Base-by-base conservation (phyloP, 2,888 invertebrate species). In the Schizaphis graminum region DNA sequence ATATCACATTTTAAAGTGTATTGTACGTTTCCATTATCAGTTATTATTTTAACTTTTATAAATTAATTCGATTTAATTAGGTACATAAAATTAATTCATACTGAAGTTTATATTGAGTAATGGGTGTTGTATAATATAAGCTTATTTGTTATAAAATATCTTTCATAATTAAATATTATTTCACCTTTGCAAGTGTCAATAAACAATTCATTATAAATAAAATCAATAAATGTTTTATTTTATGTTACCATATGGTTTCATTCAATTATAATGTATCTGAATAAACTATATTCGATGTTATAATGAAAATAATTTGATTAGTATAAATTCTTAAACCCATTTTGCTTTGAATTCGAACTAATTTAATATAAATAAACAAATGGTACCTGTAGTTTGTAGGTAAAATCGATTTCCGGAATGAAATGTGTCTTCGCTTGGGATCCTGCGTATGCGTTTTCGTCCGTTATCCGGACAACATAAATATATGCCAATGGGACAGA, bases 401-500 rank as follows among this genome's bases (percentile, higher is more conserved):
- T n/a, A 53, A 49, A 53, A 88, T 53, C 53, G n/a, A 53, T 88
- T 53, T 88, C n/a, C 49, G n/a, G 88, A 49, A 53, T 49, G 26
- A 88, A 53, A 88, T 88, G 35, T 56, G 56, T 26, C 56, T 56
- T 44, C 56, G 41, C 35, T 13, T 41, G 88, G 35, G n/a, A 56
- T 88, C 35, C 56, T 11, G 77, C 10, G 91, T 56, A 35, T 28
- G 41, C 28, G 57, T 86, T 91, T 57, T 85, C 57, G 86, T 92
- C 86, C 85, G 91, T 91, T 91, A 91, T 84, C 84, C 86, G 85
- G 85, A 91, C 85, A 91, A 91, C 57, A 57, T 86, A 57, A 91
- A 47, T n/a, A 49, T 49, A 77, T 61, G 8, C 77, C 53, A 24
- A 53, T 86, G 90, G 94, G 94, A 94, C 94, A 94, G 94, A 94